These are phyloP conservation scores for Muschampia plurimacula DNA, from an alignment of 2,888 invertebrate species.

Conservation along the genomic window DNA sequence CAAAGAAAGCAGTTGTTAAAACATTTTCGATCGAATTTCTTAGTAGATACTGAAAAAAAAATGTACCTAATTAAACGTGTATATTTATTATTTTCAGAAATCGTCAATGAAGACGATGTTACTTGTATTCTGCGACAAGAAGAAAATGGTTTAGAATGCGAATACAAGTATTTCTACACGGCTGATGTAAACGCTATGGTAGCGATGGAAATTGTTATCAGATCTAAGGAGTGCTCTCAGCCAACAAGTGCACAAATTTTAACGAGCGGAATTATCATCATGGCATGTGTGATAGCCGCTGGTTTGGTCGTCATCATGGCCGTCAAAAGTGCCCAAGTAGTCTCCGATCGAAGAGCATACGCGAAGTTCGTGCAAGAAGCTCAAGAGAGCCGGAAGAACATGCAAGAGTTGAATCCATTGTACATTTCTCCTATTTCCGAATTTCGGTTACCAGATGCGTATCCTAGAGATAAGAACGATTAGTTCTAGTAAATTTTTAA, in stretches of 20 bases:
- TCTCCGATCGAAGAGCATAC: constrained; percentile 83
- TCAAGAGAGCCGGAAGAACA: constrained; percentile 67
- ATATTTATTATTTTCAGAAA: constrained; percentile 54
- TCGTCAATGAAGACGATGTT: constrained; percentile 53
- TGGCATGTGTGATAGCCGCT: constrained; percentile 73
- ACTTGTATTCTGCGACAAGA: constrained; percentile 68
- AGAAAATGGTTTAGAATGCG: constrained; percentile 65
- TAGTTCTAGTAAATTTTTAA: constrained; percentile 44
- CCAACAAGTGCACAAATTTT: constrained; percentile 69
- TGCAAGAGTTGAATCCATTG: constrained; percentile 85
- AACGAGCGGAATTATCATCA: constrained; percentile 68
- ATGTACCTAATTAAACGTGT: neutral
- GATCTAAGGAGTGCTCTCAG: constrained; percentile 67
- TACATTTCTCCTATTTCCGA: constrained; percentile 86
- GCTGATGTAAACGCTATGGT: constrained; percentile 59
- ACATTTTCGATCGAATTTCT: neutral
- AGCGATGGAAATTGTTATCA: constrained; percentile 68
- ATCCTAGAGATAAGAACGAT: constrained; percentile 73
- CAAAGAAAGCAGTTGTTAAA: neutral
- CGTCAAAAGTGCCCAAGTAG: constrained; percentile 70
- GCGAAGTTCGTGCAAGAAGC: constrained; percentile 80
- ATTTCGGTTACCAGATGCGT: constrained; percentile 83
- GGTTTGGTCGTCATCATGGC: constrained; percentile 76
- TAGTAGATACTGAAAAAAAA: neutral
- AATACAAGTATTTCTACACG: constrained; percentile 74